Percentiles rank a stretch among this genome's conserved stretches.
Conservation (phyloP, 2,888 invertebrate species). For the Trichacis sp. region DNA sequence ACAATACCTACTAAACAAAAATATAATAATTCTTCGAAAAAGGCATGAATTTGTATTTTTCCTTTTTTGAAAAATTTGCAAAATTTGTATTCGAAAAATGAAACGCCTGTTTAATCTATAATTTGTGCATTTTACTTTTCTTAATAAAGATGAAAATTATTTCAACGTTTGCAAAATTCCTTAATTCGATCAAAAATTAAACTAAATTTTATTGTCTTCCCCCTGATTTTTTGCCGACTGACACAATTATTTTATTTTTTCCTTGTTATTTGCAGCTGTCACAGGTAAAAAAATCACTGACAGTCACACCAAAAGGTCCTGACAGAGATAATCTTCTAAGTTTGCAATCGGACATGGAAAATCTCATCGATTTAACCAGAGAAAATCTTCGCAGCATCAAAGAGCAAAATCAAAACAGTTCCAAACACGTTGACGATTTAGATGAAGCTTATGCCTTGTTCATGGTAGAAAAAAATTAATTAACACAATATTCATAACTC, state of each 20-base stretch:
- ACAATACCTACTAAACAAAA: no score
- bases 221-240: no score
- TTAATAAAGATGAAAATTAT: no score
- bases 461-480: slow-evolving; percentile 76
- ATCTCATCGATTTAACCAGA: slow-evolving; percentile 78
- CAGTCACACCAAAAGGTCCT: slow-evolving; percentile 67
- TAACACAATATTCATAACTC: neutral
- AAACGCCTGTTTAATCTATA: no score
- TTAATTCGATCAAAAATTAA: no score
- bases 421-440: slow-evolving; percentile 61
- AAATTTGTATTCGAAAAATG: no score
- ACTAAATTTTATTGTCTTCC: no score
- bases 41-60: no score
- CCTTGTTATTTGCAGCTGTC: slow-evolving; percentile 70
- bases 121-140: no score
- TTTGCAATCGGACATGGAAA: slow-evolving; percentile 75
- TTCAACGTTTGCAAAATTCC: slow-evolving; percentile 3
- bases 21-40: no score
- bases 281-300: slow-evolving; percentile 75
- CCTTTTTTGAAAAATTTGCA: no score
- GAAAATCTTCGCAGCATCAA: slow-evolving; percentile 71
- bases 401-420: slow-evolving; percentile 49
- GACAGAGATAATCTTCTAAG: slow-evolving; percentile 73
- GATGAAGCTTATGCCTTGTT: slow-evolving; percentile 77
- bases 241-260: slow-evolving; percentile 6